These are phyloP conservation scores for Lithosia quadra DNA, from an alignment of 2,888 invertebrate genomes.

Conservation along the genomic window DNA sequence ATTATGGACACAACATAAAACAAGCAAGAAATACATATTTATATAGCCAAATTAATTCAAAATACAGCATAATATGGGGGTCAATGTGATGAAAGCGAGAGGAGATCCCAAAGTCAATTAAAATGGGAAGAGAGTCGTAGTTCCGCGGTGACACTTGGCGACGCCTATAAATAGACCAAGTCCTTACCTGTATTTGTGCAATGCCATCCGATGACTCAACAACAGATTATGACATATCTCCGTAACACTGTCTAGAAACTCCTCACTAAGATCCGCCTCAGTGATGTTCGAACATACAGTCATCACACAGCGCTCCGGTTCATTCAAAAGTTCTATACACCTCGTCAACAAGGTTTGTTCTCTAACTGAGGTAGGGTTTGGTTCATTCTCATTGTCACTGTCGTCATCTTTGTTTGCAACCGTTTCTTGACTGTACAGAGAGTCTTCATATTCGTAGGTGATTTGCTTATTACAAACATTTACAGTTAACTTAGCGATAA, in stretches of 20 bases:
- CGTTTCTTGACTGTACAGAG: conserved; percentile 79
- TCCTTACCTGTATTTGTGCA: conserved; percentile 93
- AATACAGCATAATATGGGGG: too few relatives aligned
- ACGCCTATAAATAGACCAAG: background rate
- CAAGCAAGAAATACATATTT: too few relatives aligned
- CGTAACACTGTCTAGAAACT: conserved; percentile 90
- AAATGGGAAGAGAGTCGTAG: too few relatives aligned
- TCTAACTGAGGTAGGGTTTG: conserved; percentile 75
- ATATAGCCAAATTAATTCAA: too few relatives aligned
- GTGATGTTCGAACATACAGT: conserved; percentile 81
- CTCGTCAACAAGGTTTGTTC: conserved; percentile 83
- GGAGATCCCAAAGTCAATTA: too few relatives aligned
- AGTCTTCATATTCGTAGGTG: conserved; percentile 78
- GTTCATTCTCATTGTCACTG: conserved; percentile 86
- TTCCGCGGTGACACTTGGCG: background rate
- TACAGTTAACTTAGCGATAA: conserved; percentile 78
- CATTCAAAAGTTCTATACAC: conserved; percentile 90
- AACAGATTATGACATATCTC: conserved; percentile 94
- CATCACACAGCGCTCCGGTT: conserved; percentile 79
- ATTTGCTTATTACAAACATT: conserved; percentile 81
- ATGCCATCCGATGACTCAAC: conserved; percentile 92
- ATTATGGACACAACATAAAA: too few relatives aligned
- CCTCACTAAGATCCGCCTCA: conserved; percentile 80
- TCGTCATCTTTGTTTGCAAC: conserved; percentile 86
- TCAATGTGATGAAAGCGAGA: too few relatives aligned